A percentile compares a stretch with the other conserved stretches of the same genome.
phyloP scores from a whole-genome alignment of 2,888 invertebrate genomes.

The Brachynemurus nebulosus region DNA sequence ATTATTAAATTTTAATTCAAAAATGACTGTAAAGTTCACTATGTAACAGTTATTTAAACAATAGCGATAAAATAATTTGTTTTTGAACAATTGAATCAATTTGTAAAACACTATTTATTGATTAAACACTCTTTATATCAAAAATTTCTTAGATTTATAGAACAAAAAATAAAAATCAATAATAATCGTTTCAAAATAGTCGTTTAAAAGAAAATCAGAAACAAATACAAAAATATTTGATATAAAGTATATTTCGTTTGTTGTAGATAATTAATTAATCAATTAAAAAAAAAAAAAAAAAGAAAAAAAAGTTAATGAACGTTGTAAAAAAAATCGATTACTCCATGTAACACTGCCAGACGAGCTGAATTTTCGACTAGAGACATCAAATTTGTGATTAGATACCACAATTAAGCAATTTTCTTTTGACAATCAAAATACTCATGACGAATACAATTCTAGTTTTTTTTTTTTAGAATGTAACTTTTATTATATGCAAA shows the following conservation, averaged over 20 bases:
- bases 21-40: too few species aligned
- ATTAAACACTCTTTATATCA: too few species aligned
- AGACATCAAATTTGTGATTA: neutral
- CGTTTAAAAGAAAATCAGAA: too few species aligned
- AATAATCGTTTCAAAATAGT: too few species aligned
- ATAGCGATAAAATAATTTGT: neutral
- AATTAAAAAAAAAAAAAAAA: neutral
- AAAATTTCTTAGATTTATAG: too few species aligned
- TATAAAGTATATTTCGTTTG: neutral
- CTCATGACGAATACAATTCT: too few species aligned
- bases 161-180: too few species aligned
- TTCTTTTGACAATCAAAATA: too few species aligned
- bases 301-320: neutral
- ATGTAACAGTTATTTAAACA: conserved; percentile 1
- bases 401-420: conserved; percentile 1
- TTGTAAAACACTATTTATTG: too few species aligned
- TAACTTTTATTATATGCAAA: too few species aligned
- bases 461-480: too few species aligned
- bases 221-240: neutral
- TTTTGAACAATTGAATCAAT: neutral
- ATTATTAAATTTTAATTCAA: too few species aligned
- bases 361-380: neutral
- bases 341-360: conserved; percentile 1
- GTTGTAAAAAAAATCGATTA: neutral
- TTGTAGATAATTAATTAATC: neutral